Evolutionary conservation across 2,113 vertebrate genomes (phyloP).

Genomic region (Bungarus multicinctus): DNA sequence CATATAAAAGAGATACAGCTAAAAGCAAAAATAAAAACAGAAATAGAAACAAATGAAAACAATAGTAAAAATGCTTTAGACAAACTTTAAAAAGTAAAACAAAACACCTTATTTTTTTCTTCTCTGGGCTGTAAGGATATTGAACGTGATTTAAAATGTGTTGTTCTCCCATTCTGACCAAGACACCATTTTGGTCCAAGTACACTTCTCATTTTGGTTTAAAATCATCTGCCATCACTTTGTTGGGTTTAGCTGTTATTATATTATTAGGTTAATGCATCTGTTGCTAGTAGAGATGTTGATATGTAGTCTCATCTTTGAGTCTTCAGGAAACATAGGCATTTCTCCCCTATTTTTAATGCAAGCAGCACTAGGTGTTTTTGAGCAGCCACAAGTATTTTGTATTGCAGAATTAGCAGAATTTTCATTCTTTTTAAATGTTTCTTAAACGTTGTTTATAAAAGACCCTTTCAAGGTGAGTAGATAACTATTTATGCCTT

Average conservation of each 20-base stretch:
- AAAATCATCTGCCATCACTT: background rate
- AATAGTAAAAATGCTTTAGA: background rate
- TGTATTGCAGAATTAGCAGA: background rate
- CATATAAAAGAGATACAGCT: background rate
- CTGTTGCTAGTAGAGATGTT: background rate
- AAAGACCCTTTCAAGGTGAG: background rate
- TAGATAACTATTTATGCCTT: background rate
- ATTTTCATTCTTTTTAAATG: background rate
- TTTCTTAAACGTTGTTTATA: background rate
- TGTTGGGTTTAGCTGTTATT: background rate
- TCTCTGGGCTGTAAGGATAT: background rate
- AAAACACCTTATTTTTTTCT: background rate
- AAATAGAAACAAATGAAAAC: background rate
- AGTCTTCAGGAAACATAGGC: background rate
- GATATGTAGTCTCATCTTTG: background rate
- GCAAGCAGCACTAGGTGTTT: background rate
- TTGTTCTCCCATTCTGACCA: background rate
- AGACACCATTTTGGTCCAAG: background rate
- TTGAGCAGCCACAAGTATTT: background rate
- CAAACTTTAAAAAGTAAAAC: background rate
- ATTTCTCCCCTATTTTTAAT: background rate
- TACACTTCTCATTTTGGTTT: background rate
- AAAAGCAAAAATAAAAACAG: background rate
- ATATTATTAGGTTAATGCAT: background rate
- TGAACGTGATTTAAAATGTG: background rate